Conservation (phyloP, 2,797 vertebrate genomes). For the Gallinago stenura region DNA sequence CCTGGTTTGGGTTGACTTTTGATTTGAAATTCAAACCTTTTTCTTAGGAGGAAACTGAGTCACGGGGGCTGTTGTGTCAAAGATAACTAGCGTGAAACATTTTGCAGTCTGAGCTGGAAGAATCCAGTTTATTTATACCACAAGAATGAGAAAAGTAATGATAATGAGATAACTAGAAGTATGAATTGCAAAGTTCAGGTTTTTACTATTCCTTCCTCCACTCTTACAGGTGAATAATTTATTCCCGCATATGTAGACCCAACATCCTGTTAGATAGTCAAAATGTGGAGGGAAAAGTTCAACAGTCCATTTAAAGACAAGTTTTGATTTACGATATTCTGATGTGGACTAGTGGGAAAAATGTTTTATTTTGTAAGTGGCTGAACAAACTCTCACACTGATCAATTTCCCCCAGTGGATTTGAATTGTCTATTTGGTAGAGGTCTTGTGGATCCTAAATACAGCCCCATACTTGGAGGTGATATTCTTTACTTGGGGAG, state of each 20-base stretch:
- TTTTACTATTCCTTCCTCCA: not conserved
- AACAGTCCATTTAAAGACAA: not conserved
- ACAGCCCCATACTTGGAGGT: not conserved
- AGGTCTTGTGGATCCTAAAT: not conserved
- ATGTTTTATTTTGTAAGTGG: not conserved
- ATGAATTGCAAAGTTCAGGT: not conserved
- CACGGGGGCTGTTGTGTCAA: fast-evolving
- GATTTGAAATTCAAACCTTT: not conserved
- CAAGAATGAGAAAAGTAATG: not conserved
- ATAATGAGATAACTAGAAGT: not conserved
- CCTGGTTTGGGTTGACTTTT: not conserved
- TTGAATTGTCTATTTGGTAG: not conserved
- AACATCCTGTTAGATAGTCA: not conserved
- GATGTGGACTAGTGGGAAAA: not conserved
- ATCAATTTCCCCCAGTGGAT: fast-evolving
- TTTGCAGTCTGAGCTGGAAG: not conserved
- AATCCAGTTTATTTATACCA: not conserved
- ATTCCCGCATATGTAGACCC: not conserved
- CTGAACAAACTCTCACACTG: not conserved
- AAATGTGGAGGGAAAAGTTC: not conserved
- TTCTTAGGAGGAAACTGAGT: not conserved
- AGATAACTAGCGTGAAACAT: not conserved
- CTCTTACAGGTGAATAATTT: not conserved
- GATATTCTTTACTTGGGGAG: not conserved
- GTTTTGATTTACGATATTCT: not conserved